A percentile compares a stretch with the other conserved stretches of the same genome.
Conservation (phyloP, 2,888 invertebrate genomes). For the Caenorhabditis macrosperma region DNA sequence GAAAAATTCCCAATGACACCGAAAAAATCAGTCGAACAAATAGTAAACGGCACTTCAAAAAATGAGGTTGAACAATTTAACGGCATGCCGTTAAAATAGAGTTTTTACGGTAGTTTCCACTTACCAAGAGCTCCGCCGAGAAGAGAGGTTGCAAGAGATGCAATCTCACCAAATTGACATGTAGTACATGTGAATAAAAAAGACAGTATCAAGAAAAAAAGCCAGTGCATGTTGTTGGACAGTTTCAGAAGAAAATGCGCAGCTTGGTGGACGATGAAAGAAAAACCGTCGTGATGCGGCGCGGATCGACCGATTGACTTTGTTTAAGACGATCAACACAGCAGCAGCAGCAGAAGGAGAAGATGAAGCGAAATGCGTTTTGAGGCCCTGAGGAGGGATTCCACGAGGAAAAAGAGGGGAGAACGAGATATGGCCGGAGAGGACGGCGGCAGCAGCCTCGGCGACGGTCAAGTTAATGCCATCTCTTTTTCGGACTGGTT, state of each 20-base stretch:
- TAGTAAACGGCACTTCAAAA: no score
- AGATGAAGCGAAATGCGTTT: slow-evolving; percentile 45
- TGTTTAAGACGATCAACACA: slow-evolving; percentile 52
- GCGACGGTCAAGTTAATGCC: slow-evolving; percentile 60
- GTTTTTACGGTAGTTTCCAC: neutral
- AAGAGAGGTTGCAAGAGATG: slow-evolving; percentile 72
- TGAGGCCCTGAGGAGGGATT: slow-evolving; percentile 25
- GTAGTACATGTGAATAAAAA: slow-evolving; percentile 32
- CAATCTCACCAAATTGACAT: slow-evolving; percentile 77
- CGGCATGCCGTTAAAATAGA: no score
- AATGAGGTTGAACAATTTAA: no score
- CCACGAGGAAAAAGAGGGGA: slow-evolving; percentile 17
- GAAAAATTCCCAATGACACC: no score
- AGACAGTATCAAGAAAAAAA: neutral
- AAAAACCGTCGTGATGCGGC: neutral
- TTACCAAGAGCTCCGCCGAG: slow-evolving; percentile 59
- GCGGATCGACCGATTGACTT: slow-evolving; percentile 27
- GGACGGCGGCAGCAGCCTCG: slow-evolving; percentile 24
- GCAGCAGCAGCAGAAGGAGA: slow-evolving; percentile 9
- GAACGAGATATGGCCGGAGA: slow-evolving; percentile 57
- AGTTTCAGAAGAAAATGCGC: slow-evolving; percentile 11
- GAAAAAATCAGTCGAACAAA: no score
- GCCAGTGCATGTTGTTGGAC: slow-evolving; percentile 35
- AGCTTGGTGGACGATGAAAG: slow-evolving; percentile 1
- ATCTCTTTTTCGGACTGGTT: slow-evolving; percentile 56